A percentile compares a stretch with the other conserved stretches of the same genome.
These are phyloP conservation scores for Sparidentex hasta DNA, from an alignment of 2,797 vertebrate genomes.

Conservation along the genomic window DNA sequence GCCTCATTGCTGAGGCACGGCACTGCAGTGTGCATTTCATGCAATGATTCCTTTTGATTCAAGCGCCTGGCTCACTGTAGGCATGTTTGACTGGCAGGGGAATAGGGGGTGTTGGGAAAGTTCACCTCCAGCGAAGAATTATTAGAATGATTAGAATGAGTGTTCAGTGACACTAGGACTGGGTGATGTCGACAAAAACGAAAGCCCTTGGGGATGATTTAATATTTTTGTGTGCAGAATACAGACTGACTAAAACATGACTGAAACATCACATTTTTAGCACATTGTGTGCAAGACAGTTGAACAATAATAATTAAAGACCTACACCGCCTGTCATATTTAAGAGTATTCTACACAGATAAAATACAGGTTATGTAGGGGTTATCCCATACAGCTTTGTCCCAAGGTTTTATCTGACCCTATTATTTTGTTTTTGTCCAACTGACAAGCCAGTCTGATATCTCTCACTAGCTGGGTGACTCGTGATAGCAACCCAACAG, in stretches of 20 bases:
- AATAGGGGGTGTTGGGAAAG: not conserved
- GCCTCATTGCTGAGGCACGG: conserved; percentile 20
- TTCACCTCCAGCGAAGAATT: conserved; percentile 13
- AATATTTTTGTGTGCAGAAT: not conserved
- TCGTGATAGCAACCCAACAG: conserved; percentile 26
- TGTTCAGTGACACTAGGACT: not conserved
- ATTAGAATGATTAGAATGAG: conserved; percentile 1
- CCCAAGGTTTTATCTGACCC: too few species aligned
- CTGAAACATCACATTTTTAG: not conserved
- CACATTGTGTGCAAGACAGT: not conserved
- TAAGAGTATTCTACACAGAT: too few species aligned
- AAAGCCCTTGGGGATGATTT: not conserved
- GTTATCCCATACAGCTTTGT: not conserved
- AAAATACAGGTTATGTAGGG: not conserved
- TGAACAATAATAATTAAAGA: not conserved
- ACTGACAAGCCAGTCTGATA: too few species aligned
- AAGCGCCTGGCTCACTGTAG: conserved; percentile 24
- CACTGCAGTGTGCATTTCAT: conserved; percentile 36
- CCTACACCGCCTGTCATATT: not conserved
- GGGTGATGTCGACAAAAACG: rapidly evolving
- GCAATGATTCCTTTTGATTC: conserved; percentile 38
- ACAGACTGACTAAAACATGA: not conserved
- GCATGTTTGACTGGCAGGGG: conserved; percentile 24
- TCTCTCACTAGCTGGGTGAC: conserved; percentile 15
- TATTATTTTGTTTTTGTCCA: too few species aligned